Evolutionary conservation across 2,888 invertebrate species (phyloP), one percentile per base, ranked within the genome.

Genomic region (Cephus pygmeus): DNA sequence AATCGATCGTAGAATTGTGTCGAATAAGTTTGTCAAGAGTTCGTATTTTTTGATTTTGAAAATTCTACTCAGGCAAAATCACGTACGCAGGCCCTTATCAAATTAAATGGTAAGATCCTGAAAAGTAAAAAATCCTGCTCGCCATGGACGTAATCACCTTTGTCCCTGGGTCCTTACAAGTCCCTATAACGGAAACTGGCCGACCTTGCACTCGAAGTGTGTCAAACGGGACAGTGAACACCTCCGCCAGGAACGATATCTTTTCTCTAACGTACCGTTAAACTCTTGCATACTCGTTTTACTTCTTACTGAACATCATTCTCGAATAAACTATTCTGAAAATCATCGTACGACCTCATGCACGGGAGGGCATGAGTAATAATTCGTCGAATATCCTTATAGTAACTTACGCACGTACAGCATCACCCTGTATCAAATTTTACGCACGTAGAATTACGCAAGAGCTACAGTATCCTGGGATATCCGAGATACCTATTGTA

Each of bases 161-260:
- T 40, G 69, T 40, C 40, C 35, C 73, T 31, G 35, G 69, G 79
- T 79, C 76, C 40, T 79, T 75, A 36, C 76, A 78, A 74, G 76
- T 79, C 81, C 84, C 83, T 83, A 81, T 84, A 86, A 83, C 81
- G 84, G 79, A 80, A 81, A 81, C 84, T 77, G 81, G 80, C 83
- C 81, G 84, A 84, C 85, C 85, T 85, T 86, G 85, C 85, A 82
- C 85, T 85, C 82, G 79, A 87, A 86, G 87, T 87, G 83, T 87
- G 86, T 86, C 87, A 81, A 86, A 83, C 83, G 84, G 15, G 69
- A 36, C 69, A 68, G 86, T 80, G 83, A 85, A 85, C 69, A 78
- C 78, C 85, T 78, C 79, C 73, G 68, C 81, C 81, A 80, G 81
- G 85, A 56, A 56, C 23, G 56, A 56, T 23, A 23, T 56, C 56